Evolutionary conservation across 1,140 invertebrate species (phyloP).

Genomic region (Mizuhopecten yessoensis): DNA sequence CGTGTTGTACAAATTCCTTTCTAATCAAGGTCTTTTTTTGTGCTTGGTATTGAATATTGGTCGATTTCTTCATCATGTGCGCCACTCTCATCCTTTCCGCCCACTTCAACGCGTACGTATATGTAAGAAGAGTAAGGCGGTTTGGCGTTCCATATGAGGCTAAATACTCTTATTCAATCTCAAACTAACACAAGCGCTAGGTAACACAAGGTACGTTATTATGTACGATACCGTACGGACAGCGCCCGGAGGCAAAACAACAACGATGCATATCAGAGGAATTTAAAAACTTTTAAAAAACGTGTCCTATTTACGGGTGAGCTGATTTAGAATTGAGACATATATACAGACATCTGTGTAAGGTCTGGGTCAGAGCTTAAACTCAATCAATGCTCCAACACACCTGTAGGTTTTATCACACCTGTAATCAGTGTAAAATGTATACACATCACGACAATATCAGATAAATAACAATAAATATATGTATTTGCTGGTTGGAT

Average conservation of each 20-base stretch:
- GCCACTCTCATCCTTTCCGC: too few relatives aligned
- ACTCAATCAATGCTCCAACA: neutral
- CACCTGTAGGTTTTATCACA: neutral
- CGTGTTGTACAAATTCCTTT: too few relatives aligned
- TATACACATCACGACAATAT: neutral
- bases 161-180: too few relatives aligned
- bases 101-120: too few relatives aligned
- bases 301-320: conserved; percentile 3
- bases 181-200: too few relatives aligned
- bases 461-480: neutral
- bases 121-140: too few relatives aligned
- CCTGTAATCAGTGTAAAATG: neutral
- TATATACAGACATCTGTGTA: neutral
- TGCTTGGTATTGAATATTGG: too few relatives aligned
- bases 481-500: neutral
- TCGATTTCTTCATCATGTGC: too few relatives aligned
- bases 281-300: neutral
- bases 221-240: neutral
- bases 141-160: too few relatives aligned
- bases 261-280: neutral
- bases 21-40: too few relatives aligned
- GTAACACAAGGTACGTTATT: too few relatives aligned
- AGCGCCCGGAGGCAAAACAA: neutral
- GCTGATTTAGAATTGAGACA: neutral
- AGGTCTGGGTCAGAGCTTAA: neutral